Evolutionary conservation across 2,113 vertebrate genomes (phyloP), one percentile per base, ranked within the genome.

Genomic region (Apistogramma diplotaenia): DNA sequence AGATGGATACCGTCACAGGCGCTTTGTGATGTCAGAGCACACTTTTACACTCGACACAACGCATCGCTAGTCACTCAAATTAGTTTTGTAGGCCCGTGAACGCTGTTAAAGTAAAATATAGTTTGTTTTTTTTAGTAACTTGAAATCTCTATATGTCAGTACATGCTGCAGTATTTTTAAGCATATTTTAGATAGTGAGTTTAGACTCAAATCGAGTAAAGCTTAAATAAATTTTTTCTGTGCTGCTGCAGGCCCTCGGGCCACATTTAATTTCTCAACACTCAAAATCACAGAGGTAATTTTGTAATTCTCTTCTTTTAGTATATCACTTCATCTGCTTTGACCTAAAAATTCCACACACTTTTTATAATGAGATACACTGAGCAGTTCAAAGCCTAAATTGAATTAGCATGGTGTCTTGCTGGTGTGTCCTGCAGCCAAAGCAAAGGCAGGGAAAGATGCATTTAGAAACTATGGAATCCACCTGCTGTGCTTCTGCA

Each of bases 1-100:
- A 91, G 89, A 89, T 93, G 85, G 85, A 79, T 79, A 65, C 54
- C 77, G 60, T 31, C 76, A 56, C 79, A 58, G 40, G 79, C 78
- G 59, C 54, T 21, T 76, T 13, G 18, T 27, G 61, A 54, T 79
- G 65, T 61, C 65, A 76, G 11, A 51, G 51, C 19, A 70, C 54
- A 23, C 18, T 35, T 35, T 35, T 78, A 57, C 59, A 31, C 85
- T 90, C 78, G 60, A 25, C 18, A 43, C 27, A 82, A 83, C 77
- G 57, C 74, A 79, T 85, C 58, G 65, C 31, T 83, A 82, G 23
- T 62, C 60, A 33, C 8, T 72, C 56, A 12, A 5, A 33, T 35
- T 53, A 12, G 21, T 46, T 12, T 49, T 21, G n/a, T 53, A 6
- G 43, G 16, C 18, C 9, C 25, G 49, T 37, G 54, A 43, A 8